phyloP scores from a whole-genome alignment of 2,888 invertebrate species.

The Arenicola marina region DNA sequence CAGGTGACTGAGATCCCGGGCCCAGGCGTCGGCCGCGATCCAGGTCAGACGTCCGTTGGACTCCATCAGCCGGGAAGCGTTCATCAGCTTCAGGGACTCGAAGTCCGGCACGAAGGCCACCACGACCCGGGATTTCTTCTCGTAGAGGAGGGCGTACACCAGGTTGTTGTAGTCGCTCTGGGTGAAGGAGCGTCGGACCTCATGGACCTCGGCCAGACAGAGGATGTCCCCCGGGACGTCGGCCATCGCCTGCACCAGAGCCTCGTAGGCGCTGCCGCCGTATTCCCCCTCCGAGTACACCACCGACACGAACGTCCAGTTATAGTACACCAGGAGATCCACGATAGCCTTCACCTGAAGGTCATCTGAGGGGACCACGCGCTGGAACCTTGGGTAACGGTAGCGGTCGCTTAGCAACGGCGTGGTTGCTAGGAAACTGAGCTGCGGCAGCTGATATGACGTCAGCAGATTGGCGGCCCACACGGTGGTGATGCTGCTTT shows the following conservation, averaged over 20 bases:
- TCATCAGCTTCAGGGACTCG: conserved; percentile 24
- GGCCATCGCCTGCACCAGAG: neutral
- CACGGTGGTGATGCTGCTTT: conserved; percentile 73
- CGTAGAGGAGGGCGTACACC: conserved; percentile 14
- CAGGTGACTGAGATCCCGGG: conserved; percentile 31
- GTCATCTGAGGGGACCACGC: conserved; percentile 79
- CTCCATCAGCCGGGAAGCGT: conserved; percentile 19
- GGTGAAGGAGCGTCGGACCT: conserved; percentile 18
- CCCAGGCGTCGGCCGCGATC: conserved; percentile 39
- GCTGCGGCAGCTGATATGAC: conserved; percentile 70
- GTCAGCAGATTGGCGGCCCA: conserved; percentile 77
- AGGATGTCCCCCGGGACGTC: conserved; percentile 14
- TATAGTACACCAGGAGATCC: conserved; percentile 64
- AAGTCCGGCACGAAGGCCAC: conserved; percentile 27
- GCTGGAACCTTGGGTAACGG: conserved; percentile 75
- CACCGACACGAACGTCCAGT: conserved; percentile 80
- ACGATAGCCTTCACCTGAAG: conserved; percentile 77
- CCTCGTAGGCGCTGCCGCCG: too few species aligned
- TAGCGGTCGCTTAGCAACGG: conserved; percentile 77
- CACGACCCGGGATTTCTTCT: conserved; percentile 27
- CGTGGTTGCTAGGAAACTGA: conserved; percentile 79
- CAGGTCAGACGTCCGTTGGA: conserved; percentile 31
- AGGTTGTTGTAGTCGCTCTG: conserved; percentile 28
- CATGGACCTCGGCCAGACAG: conserved; percentile 28
- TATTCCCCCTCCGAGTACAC: conserved; percentile 79